phyloP scores from a whole-genome alignment of 2,797 vertebrate genomes.

The Lycodopsis pacificus region DNA sequence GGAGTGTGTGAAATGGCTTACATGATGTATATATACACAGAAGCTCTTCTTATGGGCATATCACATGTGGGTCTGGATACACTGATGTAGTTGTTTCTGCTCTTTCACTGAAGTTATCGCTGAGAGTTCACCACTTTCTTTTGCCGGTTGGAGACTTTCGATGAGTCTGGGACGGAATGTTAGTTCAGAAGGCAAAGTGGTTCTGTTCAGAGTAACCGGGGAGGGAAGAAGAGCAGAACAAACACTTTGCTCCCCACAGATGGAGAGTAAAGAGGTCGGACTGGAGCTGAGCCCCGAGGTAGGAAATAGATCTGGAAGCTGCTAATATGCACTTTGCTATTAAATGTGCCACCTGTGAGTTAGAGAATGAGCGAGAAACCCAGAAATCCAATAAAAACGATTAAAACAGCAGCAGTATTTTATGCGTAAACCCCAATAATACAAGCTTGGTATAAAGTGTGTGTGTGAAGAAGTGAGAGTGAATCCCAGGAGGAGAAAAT shows the following conservation, averaged over 20 bases:
- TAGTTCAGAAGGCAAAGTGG: constrained; percentile 48
- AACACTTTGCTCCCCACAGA: constrained; percentile 43
- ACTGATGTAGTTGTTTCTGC: not conserved
- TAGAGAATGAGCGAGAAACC: constrained; percentile 31
- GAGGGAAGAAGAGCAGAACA: constrained; percentile 45
- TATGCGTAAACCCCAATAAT: constrained; percentile 56
- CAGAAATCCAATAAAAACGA: constrained; percentile 67
- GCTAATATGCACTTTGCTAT: constrained; percentile 52
- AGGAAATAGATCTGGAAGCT: constrained; percentile 50
- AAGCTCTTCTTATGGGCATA: no score
- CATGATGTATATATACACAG: no score
- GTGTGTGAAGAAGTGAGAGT: constrained; percentile 37
- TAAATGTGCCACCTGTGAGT: constrained; percentile 63
- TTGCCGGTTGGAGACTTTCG: not conserved
- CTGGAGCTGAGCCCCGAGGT: constrained; percentile 30
- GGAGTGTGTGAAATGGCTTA: no score
- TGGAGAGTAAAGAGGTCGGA: constrained; percentile 28
- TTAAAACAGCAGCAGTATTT: constrained; percentile 57
- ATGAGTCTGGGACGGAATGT: constrained; percentile 36
- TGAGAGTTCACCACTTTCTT: constrained; percentile 8
- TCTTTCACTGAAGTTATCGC: not conserved
- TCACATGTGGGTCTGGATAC: no score
- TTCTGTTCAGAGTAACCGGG: constrained; percentile 30
- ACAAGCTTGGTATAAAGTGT: constrained; percentile 16
- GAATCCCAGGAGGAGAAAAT: constrained; percentile 48